phyloP scores from a whole-genome alignment of 2,888 invertebrate species.

The Leucoma salicis region DNA sequence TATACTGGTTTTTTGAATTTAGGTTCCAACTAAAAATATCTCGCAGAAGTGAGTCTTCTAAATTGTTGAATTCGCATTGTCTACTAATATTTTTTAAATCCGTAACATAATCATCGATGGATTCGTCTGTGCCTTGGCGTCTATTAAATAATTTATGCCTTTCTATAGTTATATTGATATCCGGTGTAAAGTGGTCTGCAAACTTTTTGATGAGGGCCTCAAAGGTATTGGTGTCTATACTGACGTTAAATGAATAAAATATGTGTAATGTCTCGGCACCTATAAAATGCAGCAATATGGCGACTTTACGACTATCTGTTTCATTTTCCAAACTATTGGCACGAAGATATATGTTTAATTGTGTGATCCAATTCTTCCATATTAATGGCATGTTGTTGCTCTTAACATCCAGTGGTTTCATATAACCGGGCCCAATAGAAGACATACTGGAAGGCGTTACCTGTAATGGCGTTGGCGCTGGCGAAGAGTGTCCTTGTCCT shows the following conservation, averaged over 20 bases:
- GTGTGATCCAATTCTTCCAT: too few species aligned
- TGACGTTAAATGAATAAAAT: not conserved
- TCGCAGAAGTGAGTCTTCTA: not conserved
- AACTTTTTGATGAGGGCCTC: not conserved
- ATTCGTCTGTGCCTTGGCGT: not conserved
- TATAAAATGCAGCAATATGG: too few species aligned
- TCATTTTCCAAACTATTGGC: too few species aligned
- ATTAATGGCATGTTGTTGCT: too few species aligned
- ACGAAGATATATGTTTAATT: too few species aligned
- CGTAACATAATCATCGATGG: not conserved
- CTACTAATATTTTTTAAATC: not conserved
- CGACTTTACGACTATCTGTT: too few species aligned
- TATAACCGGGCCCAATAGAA: too few species aligned
- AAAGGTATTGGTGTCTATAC: not conserved
- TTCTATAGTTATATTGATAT: not conserved
- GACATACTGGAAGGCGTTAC: too few species aligned
- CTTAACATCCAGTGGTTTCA: too few species aligned
- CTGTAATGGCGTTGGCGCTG: too few species aligned
- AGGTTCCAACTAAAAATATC: not conserved
- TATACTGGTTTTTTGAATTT: not conserved
- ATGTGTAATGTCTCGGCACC: too few species aligned
- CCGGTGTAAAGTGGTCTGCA: not conserved
- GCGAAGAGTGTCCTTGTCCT: too few species aligned
- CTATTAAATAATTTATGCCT: not conserved
- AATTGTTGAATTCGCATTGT: not conserved